A percentile compares a stretch with the other conserved stretches of the same genome.
These are phyloP conservation scores for Coremacera marginata DNA, from an alignment of 2,888 invertebrate species.

Conservation along the genomic window DNA sequence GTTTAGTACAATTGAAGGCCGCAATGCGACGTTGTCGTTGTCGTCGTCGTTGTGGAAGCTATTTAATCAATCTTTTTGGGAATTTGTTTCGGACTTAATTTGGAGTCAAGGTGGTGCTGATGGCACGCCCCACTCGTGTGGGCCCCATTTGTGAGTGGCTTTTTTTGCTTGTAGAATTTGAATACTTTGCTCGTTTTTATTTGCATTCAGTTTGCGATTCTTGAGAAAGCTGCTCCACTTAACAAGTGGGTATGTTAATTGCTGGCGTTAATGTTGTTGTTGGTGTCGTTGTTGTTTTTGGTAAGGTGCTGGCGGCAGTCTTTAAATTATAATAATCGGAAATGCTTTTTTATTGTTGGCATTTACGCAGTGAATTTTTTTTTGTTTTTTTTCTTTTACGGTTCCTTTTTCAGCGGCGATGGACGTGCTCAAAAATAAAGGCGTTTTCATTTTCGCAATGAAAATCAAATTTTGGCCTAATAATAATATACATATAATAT, in stretches of 20 bases:
- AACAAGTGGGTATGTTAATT: slow-evolving; percentile 2
- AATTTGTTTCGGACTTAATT: slow-evolving; percentile 12
- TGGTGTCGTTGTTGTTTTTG: neutral
- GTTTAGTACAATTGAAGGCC: slow-evolving; percentile 3
- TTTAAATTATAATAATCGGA: too few species aligned
- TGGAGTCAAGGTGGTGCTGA: neutral
- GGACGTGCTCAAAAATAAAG: too few species aligned
- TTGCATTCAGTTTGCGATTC: neutral
- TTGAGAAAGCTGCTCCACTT: neutral
- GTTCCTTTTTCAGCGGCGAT: too few species aligned
- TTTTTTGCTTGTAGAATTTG: slow-evolving; percentile 4
- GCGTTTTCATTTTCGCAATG: too few species aligned
- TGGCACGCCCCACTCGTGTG: slow-evolving; percentile 9
- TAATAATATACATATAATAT: too few species aligned
- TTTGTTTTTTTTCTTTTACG: too few species aligned
- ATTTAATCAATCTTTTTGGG: slow-evolving; percentile 22
- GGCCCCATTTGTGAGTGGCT: neutral
- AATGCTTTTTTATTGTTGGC: too few species aligned
- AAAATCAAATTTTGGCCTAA: too few species aligned
- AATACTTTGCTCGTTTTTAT: neutral
- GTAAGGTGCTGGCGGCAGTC: too few species aligned
- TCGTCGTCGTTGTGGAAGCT: neutral
- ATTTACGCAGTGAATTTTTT: too few species aligned
- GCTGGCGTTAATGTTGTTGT: neutral
- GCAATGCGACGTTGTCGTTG: neutral